phyloP scores from a whole-genome alignment of 1,140 invertebrate species.

The Calycopis cecrops region DNA sequence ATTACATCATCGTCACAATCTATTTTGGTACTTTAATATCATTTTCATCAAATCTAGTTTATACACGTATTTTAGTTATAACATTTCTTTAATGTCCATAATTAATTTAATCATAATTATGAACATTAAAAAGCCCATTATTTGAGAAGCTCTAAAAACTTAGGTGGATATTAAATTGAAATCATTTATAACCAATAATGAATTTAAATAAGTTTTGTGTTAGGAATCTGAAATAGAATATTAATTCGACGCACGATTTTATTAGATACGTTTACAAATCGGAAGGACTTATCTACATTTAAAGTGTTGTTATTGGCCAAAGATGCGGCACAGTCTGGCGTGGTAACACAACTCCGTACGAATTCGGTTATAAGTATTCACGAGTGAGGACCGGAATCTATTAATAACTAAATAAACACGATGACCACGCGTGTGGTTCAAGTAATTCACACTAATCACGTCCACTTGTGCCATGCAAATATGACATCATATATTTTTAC shows the following conservation, averaged over 20 bases:
- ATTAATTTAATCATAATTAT: no score
- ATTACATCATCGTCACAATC: not conserved
- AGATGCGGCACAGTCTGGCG: no score
- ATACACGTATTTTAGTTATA: not conserved
- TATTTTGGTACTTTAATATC: not conserved
- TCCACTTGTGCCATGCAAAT: constrained; percentile 13
- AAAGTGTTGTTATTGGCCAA: not conserved
- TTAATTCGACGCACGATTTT: no score
- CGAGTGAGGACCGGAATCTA: constrained; percentile 17
- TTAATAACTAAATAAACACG: constrained; percentile 8
- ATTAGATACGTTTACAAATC: no score
- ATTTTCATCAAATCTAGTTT: constrained; percentile 1
- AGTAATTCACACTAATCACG: constrained; percentile 9
- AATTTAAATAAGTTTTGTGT: no score
- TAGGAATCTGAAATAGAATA: no score
- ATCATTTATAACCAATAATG: no score
- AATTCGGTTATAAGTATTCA: constrained; percentile 7
- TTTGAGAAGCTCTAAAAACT: no score
- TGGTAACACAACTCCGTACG: no score
- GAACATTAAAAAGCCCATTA: no score
- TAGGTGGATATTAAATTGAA: no score
- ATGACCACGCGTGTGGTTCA: constrained; percentile 3
- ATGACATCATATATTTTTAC: not conserved
- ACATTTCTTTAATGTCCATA: no score
- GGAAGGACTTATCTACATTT: not conserved